phyloP scores from a whole-genome alignment of 2,113 vertebrate species.

The rat (Rattus norvegicus) region GRCr8 NC_086024.1:116762501-116763000 shows the following conservation, averaged over 20 bases:
- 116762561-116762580: neutral
- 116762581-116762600: neutral
- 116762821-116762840: neutral
- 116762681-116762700: neutral
- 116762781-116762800: neutral
- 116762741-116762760: neutral
- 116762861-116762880: neutral
- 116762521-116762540: neutral
- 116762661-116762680: neutral
- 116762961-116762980: neutral
- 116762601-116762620: neutral
- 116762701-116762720: neutral
- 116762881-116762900: neutral
- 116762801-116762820: neutral
- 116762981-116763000: neutral
- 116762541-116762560: neutral
- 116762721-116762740: neutral
- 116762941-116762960: conserved; percentile 43
- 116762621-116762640: neutral
- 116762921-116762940: neutral
- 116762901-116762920: conserved; percentile 14
- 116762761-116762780: neutral
- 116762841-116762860: conserved; percentile 11
- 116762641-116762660: neutral
- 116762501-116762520: neutral